Base-by-base conservation (phyloP, 2,797 vertebrate species). In the Ispidina lecontei region DNA sequence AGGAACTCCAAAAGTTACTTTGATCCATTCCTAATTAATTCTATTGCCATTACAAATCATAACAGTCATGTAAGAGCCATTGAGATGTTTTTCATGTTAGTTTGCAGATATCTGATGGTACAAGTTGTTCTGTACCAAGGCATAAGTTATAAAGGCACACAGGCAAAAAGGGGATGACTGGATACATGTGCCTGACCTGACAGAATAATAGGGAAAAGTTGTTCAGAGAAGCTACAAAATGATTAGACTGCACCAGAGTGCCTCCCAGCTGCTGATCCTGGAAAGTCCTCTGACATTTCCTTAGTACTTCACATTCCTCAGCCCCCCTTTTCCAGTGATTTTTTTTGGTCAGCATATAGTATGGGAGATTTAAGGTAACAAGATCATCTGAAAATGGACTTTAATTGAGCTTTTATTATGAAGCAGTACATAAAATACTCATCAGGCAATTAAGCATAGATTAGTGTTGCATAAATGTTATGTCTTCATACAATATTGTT, bases 381-480 rank as follows among this genome's bases (percentile, higher is more conserved):
- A 71, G 84, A 46, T 55, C 3, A 31, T 69, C 31, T 85, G 62
- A 54, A 90, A 85, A 80, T 46, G 17, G 31, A 63, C 73, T 58
- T 85, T 44, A 85, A 63, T 67, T 56, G 89, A 93, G 84, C 31
- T 73, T 95, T 96, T 96, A 96, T 95, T 91, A 49, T 52, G 56
- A 84, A 90, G 69, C 20, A 72, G 31, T 63, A 72, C 28, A 63
- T 60, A 4, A 89, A 96, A 70, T 59, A 71, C 4, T 78, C 43
- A 67, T 60, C 21, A 84, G 63, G 63, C 12, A n/a, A 60, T 69
- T 80, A 69, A 73, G 71, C 11, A 44, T 7, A 84, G 37, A 58
- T 68, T 54, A 28, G 31, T 52, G 39, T 58, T 37, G 14, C n/a
- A 49, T 70, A 81, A 52, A 56, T 10, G 55, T 25, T 47, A 21